These are phyloP conservation scores for Rhombomys opimus DNA, from an alignment of 2,113 vertebrate genomes.

Conservation along the genomic window DNA sequence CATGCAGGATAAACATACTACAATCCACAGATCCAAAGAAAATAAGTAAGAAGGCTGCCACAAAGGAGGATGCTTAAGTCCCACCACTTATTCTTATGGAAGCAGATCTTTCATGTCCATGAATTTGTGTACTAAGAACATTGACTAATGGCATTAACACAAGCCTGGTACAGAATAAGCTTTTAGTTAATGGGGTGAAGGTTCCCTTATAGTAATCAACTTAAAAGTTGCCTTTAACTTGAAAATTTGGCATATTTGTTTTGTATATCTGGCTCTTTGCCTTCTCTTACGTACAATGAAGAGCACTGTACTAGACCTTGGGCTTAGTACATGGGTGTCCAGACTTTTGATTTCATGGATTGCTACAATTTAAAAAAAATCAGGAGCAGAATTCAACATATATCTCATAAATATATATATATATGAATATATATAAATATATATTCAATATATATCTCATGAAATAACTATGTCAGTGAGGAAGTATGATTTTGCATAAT, in stretches of 20 bases:
- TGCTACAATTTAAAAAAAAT: conserved; percentile 6
- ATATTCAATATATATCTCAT: no score
- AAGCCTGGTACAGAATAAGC: background rate
- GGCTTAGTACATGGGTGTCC: background rate
- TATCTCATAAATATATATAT: background rate
- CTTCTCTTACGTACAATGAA: background rate
- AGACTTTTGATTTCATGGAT: conserved; percentile 14
- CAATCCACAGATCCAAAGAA: no score
- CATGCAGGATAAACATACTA: no score
- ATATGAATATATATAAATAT: no score
- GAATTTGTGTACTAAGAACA: background rate
- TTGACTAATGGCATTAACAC: background rate
- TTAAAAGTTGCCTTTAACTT: background rate
- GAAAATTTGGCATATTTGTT: background rate
- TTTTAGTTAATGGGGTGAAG: background rate
- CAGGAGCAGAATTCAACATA: background rate
- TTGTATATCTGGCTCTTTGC: background rate
- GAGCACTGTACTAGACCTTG: background rate
- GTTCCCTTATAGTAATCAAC: no score
- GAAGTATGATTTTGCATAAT: background rate
- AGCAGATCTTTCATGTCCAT: background rate
- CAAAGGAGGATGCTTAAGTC: no score
- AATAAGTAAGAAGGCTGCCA: no score
- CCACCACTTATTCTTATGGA: no score
- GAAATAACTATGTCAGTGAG: background rate